Conservation (phyloP, 2,797 vertebrate genomes). For the Epinephelus awoara region DNA sequence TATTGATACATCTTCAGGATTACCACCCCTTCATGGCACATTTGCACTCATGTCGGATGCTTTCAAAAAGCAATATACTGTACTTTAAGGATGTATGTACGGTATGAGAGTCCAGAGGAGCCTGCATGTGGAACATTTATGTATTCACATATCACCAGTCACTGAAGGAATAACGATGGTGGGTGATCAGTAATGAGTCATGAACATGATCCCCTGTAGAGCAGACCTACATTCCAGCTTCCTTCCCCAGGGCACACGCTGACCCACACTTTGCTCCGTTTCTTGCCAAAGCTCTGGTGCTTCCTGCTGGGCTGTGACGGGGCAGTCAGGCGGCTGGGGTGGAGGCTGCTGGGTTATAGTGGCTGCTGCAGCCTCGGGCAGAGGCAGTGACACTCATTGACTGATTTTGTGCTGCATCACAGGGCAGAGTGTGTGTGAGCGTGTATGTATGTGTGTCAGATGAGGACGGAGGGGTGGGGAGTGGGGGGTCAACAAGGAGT, state of each 20-base stretch:
- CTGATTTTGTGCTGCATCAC: constrained; percentile 68
- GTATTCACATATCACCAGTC: constrained; percentile 8
- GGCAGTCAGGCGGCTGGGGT: neutral
- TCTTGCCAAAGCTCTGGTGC: constrained; percentile 36
- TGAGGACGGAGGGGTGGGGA: constrained; percentile 1
- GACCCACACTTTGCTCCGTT: constrained; percentile 69
- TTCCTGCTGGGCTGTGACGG: constrained; percentile 50
- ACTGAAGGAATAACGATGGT: neutral
- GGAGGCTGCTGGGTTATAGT: constrained; percentile 24
- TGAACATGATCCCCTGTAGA: constrained; percentile 33
- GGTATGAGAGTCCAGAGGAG: constrained; percentile 7
- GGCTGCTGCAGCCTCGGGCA: constrained; percentile 51
- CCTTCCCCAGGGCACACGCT: constrained; percentile 58
- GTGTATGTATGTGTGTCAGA: constrained; percentile 13
- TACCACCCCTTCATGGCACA: neutral
- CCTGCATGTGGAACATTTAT: constrained; percentile 10
- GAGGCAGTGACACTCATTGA: constrained; percentile 66
- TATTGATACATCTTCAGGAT: neutral
- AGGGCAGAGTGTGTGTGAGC: constrained; percentile 33
- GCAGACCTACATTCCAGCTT: constrained; percentile 62
- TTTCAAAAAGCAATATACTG: neutral
- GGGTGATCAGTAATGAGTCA: constrained; percentile 39
- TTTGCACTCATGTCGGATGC: neutral
- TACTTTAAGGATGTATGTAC: constrained; percentile 2
- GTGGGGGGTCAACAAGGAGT: constrained; percentile 55